Conservation (phyloP, 2,797 vertebrate genomes). For the Mergus octosetaceus region DNA sequence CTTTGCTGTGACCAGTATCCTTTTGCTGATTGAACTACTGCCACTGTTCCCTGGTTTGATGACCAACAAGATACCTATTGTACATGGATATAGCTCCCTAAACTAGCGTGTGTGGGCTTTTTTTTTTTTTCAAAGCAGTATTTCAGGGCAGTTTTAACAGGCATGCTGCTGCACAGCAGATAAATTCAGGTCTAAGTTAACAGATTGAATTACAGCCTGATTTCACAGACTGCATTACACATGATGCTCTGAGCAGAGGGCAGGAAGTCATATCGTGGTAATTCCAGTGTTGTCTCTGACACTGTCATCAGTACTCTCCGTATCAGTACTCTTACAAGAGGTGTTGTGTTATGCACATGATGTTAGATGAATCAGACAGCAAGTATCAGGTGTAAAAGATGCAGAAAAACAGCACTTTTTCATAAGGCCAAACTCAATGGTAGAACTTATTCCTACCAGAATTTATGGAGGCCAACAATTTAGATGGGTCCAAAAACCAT, state of each 20-base stretch:
- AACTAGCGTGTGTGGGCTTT: not conserved
- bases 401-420: not conserved
- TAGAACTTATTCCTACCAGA: not conserved
- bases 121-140: not conserved
- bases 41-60: rapidly evolving
- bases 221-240: rapidly evolving
- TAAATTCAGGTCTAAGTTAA: not conserved
- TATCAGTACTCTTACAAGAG: not conserved
- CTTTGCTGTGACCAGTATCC: not conserved
- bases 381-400: not conserved
- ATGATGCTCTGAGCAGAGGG: not conserved
- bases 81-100: not conserved
- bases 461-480: not conserved
- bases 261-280: not conserved
- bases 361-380: not conserved
- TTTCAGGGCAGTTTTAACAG: not conserved
- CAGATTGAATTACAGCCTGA: rapidly evolving
- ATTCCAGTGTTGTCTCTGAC: not conserved
- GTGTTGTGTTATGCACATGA: not conserved
- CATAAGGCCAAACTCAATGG: not conserved
- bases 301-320: not conserved
- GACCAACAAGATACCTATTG: not conserved
- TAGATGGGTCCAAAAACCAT: not conserved
- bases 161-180: not conserved
- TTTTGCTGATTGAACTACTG: not conserved